A percentile compares a stretch with the other conserved stretches of the same genome.
Evolutionary conservation across 1,140 invertebrate genomes (phyloP).

Genomic region (Caenorhabditis briggsae): DNA sequence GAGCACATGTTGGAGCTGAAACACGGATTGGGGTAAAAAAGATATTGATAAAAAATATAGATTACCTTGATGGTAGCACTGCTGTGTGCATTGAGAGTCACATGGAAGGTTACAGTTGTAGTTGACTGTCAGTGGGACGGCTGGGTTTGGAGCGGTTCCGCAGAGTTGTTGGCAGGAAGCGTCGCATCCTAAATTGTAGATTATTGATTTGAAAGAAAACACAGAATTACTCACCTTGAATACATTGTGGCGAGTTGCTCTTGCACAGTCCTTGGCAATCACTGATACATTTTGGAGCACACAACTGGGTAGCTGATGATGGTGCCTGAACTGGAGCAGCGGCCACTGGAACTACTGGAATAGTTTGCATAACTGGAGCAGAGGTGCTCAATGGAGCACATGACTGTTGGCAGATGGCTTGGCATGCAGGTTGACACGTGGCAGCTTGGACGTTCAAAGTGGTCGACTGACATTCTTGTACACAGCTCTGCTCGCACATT

Average conservation of each 20-base stretch:
- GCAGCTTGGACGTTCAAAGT: constrained; percentile 35
- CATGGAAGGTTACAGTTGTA: constrained; percentile 60
- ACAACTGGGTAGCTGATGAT: constrained; percentile 1
- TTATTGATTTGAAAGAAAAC: background rate
- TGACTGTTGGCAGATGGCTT: constrained; percentile 46
- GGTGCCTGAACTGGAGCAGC: background rate
- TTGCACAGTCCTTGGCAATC: constrained; percentile 55
- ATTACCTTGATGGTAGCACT: constrained; percentile 45
- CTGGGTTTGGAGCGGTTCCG: constrained; percentile 52
- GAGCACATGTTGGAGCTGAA: constrained; percentile 53
- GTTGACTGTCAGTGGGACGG: constrained; percentile 14
- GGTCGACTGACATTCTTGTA: constrained; percentile 50
- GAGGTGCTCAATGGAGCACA: constrained; percentile 36
- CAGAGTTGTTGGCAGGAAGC: constrained; percentile 56
- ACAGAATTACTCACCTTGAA: background rate
- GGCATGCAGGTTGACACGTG: constrained; percentile 56
- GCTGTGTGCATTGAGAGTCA: constrained; percentile 55
- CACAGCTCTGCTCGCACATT: constrained; percentile 54
- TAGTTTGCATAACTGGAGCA: background rate
- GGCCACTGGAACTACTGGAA: constrained; percentile 48
- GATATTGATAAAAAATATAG: background rate
- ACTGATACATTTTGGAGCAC: constrained; percentile 58
- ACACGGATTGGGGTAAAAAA: background rate
- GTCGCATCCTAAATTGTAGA: background rate
- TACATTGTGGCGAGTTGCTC: constrained; percentile 57